These are phyloP conservation scores for Lanistes nyassanus DNA, from an alignment of 1,140 invertebrate genomes.

Conservation along the genomic window DNA sequence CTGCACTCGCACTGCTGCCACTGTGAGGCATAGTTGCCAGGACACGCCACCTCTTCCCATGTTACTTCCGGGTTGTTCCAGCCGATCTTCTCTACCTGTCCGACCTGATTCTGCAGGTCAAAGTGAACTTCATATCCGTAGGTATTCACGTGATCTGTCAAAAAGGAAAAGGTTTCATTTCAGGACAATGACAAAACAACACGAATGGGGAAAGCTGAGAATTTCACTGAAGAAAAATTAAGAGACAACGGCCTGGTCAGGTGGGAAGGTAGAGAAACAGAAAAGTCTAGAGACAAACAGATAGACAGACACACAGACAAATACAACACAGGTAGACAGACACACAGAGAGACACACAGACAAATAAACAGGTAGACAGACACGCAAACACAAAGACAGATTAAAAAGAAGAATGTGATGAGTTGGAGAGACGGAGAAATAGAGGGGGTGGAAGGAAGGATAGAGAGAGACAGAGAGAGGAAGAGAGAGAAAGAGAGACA, in stretches of 20 bases:
- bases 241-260: too few species aligned
- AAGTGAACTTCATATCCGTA: slow-evolving; percentile 51
- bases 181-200: too few species aligned
- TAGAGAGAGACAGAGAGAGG: too few species aligned
- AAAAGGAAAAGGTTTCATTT: too few species aligned
- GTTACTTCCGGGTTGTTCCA: slow-evolving; percentile 54
- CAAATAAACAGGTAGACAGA: neutral
- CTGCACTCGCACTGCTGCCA: slow-evolving; percentile 25
- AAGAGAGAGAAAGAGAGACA: too few species aligned
- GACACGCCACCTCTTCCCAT: slow-evolving; percentile 43
- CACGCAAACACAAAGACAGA: neutral
- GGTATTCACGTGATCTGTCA: slow-evolving; percentile 27
- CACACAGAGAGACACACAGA: neutral
- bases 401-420: neutral
- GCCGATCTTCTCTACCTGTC: slow-evolving; percentile 31
- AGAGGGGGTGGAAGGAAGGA: too few species aligned
- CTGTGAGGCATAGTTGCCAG: slow-evolving; percentile 7
- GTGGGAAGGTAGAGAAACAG: too few species aligned
- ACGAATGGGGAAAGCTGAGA: too few species aligned
- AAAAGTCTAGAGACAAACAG: too few species aligned
- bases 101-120: slow-evolving; percentile 47
- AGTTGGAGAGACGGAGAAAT: too few species aligned
- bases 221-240: too few species aligned
- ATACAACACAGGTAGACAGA: neutral
- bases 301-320: too few species aligned